A percentile compares a stretch with the other conserved stretches of the same genome.
These are phyloP conservation scores for Steatornis caripensis DNA, from an alignment of 2,113 vertebrate species.

Conservation along the genomic window DNA sequence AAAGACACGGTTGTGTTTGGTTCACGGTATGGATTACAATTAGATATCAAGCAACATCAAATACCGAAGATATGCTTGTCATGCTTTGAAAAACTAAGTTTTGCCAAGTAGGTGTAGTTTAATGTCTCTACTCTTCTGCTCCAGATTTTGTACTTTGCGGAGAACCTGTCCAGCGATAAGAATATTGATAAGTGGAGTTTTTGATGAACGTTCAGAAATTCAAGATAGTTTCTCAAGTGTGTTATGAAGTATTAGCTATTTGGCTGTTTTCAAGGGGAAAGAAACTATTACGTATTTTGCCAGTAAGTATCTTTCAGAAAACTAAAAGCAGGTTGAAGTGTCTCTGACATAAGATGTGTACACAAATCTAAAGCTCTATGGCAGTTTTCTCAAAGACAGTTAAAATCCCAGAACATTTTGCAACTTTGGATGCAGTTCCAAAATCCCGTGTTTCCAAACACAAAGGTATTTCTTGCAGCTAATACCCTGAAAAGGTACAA, in stretches of 20 bases:
- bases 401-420: background rate
- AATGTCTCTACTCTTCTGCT: background rate
- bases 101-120: background rate
- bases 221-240: background rate
- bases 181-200: background rate
- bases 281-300: background rate
- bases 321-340: background rate
- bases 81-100: background rate
- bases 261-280: background rate
- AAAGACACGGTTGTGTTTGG: background rate
- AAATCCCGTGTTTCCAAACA: background rate
- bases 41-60: background rate
- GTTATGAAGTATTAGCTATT: background rate
- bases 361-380: background rate
- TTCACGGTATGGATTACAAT: background rate
- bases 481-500: background rate
- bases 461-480: background rate
- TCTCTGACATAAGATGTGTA: accelerated
- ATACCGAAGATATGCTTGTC: background rate
- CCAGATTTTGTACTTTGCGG: background rate
- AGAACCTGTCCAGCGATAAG: background rate
- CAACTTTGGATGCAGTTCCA: background rate
- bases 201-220: background rate
- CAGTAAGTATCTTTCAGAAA: background rate
- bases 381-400: background rate